Conservation (phyloP, 2,888 invertebrate species). For the Chamaedrilus cognettii region DNA sequence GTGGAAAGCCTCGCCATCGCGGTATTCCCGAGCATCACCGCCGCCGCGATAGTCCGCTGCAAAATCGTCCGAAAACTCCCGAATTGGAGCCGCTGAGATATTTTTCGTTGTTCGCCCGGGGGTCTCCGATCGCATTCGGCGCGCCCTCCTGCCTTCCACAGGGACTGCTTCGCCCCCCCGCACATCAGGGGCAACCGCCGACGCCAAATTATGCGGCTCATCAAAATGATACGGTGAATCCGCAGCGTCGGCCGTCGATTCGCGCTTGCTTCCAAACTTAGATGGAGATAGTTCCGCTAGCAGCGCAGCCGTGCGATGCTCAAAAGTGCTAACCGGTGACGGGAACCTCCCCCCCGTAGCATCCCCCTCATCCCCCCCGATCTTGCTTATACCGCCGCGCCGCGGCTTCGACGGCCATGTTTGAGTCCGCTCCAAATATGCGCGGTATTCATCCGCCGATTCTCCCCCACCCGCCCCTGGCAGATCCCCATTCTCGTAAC, state of each 20-base stretch:
- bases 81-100: neutral
- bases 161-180: neutral
- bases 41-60: neutral
- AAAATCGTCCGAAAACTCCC: slow-evolving; percentile 3
- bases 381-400: neutral
- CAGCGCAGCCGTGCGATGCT: neutral
- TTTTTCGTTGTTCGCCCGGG: slow-evolving; percentile 1
- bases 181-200: neutral
- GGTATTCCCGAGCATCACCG: too few species aligned
- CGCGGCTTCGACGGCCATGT: slow-evolving; percentile 3
- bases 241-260: neutral
- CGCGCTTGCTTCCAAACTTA: slow-evolving; percentile 20
- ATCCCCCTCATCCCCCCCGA: neutral
- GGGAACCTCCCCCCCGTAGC: neutral
- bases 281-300: slow-evolving; percentile 8
- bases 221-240: slow-evolving; percentile 15
- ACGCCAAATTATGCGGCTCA: too few species aligned
- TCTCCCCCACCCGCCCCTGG: neutral
- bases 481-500: neutral
- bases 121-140: neutral
- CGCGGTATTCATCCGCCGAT: neutral
- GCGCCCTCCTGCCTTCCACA: neutral
- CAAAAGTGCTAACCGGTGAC: neutral
- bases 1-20: too few species aligned
- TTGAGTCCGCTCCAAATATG: slow-evolving; percentile 3